A percentile compares a stretch with the other conserved stretches of the same genome.
Conservation (phyloP, 35 echinoderm and acorn worm species). For the Heliocidaris erythrogramma region DNA sequence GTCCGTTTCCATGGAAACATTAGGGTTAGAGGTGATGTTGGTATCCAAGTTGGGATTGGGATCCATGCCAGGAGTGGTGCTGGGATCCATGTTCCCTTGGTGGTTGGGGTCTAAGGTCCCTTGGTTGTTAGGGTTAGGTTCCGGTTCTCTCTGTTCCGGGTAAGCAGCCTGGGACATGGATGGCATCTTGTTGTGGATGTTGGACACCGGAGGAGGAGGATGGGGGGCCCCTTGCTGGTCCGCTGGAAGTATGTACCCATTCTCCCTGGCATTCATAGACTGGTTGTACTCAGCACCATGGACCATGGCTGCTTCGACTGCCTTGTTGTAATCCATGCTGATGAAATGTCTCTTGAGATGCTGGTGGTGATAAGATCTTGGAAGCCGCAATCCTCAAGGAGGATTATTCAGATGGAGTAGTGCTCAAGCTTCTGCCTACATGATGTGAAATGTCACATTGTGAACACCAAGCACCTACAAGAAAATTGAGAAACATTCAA, state of each 20-base stretch:
- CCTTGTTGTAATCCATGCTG: not conserved
- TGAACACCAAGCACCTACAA: not conserved
- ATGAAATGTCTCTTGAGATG: not conserved
- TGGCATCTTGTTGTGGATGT: constrained; percentile 7
- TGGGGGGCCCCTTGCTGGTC: not conserved
- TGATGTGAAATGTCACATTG: not conserved
- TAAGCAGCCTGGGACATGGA: not conserved
- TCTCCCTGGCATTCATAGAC: constrained; percentile 14
- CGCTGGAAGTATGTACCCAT: constrained; percentile 25
- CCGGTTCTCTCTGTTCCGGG: not conserved
- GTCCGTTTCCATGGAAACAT: not conserved
- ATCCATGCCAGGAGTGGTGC: not conserved
- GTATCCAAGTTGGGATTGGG: not conserved
- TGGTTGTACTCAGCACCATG: constrained; percentile 26
- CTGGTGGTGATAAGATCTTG: not conserved
- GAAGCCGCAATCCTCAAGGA: not conserved
- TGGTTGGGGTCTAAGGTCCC: not conserved
- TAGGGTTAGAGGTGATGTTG: not conserved
- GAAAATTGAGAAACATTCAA: not conserved
- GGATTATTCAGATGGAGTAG: not conserved
- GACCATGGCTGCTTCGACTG: not conserved
- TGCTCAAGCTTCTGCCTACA: not conserved
- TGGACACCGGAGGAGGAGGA: not conserved
- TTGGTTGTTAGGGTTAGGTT: not conserved
- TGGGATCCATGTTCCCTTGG: not conserved